Evolutionary conservation across 1,140 invertebrate genomes (phyloP), one percentile per base, ranked within the genome.

Genomic region (Lepidurus apus): DNA sequence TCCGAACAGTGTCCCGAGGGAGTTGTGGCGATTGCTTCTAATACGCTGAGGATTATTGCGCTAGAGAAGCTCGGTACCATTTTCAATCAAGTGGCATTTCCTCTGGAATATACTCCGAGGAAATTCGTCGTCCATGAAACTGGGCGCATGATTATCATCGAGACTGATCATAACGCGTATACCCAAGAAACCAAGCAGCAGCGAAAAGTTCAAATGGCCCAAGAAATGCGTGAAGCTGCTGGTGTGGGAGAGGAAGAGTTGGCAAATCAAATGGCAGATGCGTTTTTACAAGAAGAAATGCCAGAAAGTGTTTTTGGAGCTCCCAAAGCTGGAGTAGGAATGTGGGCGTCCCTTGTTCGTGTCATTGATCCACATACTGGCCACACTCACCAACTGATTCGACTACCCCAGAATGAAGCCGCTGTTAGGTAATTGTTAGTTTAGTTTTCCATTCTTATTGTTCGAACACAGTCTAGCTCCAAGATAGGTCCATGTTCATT

Each of bases 1-100:
- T 98, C 96, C 79, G 97, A 99, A 86, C 98, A 99, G 85, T 99
- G 98, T 89, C 95, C 96, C 1, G 98, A 99, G 86, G 98, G 97
- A 81, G 98, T 99, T 81, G 98, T 99, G 8, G 98, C 98, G 0
- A 99, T 99, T 85, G 98, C 97, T 0, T 95, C 95, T 0, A 99
- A 99, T 83, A 99, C 97, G 0, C 87, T 99, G 42, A 90, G 96
- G 81, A 99, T 99, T 89, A 90, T 99, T 83, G 97, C 98, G 0
- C 86, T 99, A 17, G 98, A 99, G 85, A 99, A 99, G 86, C 86
- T 99, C 0, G 98, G 98, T 0, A 97, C 96, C 0, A 96, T 99
- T 5, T 99, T 99, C 83, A 99, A 99, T 87, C 97, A 99, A 86
- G 88, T 94, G 26, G 92, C 91, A 9, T 92, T 95, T 82, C 93